Evolutionary conservation across 2,797 vertebrate genomes (phyloP), one percentile per base, ranked within the genome.

Genomic region (Bovichtus diacanthus): DNA sequence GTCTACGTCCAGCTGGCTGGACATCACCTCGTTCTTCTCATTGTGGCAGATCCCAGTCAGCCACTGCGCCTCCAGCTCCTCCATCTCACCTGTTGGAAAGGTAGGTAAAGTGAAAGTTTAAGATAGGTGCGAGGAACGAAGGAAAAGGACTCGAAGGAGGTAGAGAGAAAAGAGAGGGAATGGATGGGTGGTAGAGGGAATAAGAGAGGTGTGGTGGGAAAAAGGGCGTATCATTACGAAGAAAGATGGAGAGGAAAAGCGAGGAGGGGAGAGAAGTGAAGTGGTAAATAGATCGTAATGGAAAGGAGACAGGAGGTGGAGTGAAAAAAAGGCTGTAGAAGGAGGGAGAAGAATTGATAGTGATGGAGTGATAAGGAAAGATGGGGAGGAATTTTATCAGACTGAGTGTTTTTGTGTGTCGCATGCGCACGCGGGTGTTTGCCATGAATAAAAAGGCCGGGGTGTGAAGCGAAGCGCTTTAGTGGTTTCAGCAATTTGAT

Each of bases 21-120:
- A 98, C 97, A 99, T 99, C 75, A 99, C 98, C 92, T 99, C 98
- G 0, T 99, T 99, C 94, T 99, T 99, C 95, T 99, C 98, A 0
- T 96, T 97, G 94, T 99, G 98, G 83, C 98, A 99, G 94, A 99
- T 99, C 15, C 98, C 98, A 0, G 97, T 99, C 80, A 99, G 95
- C 98, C 98, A 99, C 92, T 97, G 95, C 0, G 97, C 96, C 92
- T 99, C 98, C 82, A 99, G 89, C 91, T 99, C 98, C 92, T 99
- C 98, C 98, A 99, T 99, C 93, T 99, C 98, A 82, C 98, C 98
- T 99, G 76, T 41, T 50, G 27, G 50, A 49, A 29, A 74, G 7
- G 39, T 2, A 41, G 29, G 39, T 11, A 63, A 43, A 58, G 54
- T 19, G 25, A 34, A 56, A 25, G 38, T 65, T 73, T 67, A 49